A percentile compares a stretch with the other conserved stretches of the same genome.
These are phyloP conservation scores for Tragelaphus scriptus DNA, from an alignment of 2,113 vertebrate species.

Conservation along the genomic window DNA sequence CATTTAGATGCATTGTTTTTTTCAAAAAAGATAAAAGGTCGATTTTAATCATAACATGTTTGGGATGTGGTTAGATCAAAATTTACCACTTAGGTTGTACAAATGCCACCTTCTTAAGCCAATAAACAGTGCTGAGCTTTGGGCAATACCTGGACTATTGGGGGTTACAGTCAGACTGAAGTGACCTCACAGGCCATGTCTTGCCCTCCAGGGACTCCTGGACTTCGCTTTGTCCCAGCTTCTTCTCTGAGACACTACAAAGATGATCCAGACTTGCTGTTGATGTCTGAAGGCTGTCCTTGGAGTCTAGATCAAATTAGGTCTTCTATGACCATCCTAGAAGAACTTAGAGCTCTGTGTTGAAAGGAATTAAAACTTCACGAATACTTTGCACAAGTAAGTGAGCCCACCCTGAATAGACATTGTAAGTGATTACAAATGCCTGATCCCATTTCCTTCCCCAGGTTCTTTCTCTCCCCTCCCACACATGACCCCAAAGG, in stretches of 20 bases:
- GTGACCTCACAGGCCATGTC: not conserved
- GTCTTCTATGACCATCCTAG: not conserved
- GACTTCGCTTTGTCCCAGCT: not conserved
- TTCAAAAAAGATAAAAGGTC: not conserved
- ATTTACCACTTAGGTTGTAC: not conserved
- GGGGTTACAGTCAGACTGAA: not conserved
- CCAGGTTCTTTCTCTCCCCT: not conserved
- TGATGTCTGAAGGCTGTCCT: not conserved
- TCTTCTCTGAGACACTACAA: not conserved
- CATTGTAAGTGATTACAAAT: not conserved
- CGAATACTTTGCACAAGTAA: not conserved
- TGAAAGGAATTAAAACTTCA: not conserved
- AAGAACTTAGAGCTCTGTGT: not conserved
- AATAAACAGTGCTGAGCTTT: not conserved
- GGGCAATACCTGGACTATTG: not conserved
- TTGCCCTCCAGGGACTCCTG: accelerated
- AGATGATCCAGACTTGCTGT: not conserved
- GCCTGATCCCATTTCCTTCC: not conserved
- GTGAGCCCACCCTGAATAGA: not conserved
- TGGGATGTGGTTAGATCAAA: not conserved
- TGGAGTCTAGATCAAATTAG: not conserved
- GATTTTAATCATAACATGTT: not conserved
- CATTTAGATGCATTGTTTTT: not conserved
- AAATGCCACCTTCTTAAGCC: not conserved
- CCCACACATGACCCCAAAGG: not conserved